These are phyloP conservation scores for Neodon shergylaensis DNA, from an alignment of 2,113 vertebrate species.

Conservation along the genomic window DNA sequence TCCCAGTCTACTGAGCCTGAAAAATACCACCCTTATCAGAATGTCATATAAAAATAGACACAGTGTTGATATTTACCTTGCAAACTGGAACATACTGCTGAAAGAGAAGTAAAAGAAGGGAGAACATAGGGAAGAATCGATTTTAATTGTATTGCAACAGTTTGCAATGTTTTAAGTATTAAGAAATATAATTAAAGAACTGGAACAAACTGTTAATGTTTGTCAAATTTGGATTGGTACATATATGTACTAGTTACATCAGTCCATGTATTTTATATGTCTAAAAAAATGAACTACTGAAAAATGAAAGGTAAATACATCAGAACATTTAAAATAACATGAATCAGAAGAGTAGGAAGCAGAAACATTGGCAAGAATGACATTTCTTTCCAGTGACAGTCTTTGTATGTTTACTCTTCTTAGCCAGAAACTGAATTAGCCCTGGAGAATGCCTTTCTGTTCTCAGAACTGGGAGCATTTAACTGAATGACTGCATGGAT, in stretches of 20 bases:
- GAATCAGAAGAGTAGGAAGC: slow-evolving; percentile 9
- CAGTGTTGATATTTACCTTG: not conserved
- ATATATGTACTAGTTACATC: not conserved
- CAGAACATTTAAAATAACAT: slow-evolving; percentile 2
- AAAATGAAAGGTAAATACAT: not conserved
- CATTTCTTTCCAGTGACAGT: not conserved
- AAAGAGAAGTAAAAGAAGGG: not conserved
- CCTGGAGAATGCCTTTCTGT: not conserved
- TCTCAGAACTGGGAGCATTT: not conserved
- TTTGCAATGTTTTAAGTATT: not conserved
- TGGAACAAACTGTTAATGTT: not conserved
- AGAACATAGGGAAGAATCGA: not conserved
- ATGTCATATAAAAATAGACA: not conserved
- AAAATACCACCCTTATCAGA: not conserved
- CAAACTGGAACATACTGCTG: not conserved
- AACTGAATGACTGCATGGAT: not conserved
- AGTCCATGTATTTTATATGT: not conserved
- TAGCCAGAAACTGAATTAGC: not conserved
- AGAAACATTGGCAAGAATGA: not conserved
- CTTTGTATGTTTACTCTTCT: not conserved
- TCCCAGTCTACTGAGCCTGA: not conserved
- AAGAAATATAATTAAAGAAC: not conserved
- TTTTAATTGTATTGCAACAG: not conserved
- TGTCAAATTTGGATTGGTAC: not conserved
- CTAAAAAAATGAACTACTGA: not conserved